Evolutionary conservation across 1,140 invertebrate genomes (phyloP), one percentile per base, ranked within the genome.

Genomic region (Eueides isabella): DNA sequence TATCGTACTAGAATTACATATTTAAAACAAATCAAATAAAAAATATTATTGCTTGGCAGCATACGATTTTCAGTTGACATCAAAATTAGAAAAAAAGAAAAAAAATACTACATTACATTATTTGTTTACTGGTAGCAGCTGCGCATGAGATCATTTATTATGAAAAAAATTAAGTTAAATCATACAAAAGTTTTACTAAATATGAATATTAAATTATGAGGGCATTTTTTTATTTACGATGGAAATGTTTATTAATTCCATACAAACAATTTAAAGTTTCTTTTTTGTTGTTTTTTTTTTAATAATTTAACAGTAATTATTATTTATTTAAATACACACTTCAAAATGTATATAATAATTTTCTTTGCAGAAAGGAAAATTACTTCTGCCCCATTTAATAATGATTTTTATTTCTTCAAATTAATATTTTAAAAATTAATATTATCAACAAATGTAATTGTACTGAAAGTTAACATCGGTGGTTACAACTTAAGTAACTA

Each of bases 41-140:
- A 55, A 55, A 55, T 55, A 55, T 26, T 55, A 55, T 55, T 55
- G 48, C 48, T 55, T 55, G 48, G 48, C 48, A 55, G 48, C 48
- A 55, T 55, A 55, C 19, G 26, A 26, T 26, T 55, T 12, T 23
- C 19, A 55, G 7, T 55, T 26, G 48, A n/a, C 23, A 55, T 5
- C 26, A 55, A 55, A 55, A 55, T 55, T 55, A 55, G 23, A 55
- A 55, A 55, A 55, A 55, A 23, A 26, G 48, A 23, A 26, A 12
- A 55, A 26, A 55, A 55, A 55, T 9, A 26, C 23, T 26, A 26
- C 9, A 55, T 55, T 55, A 55, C 6, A 19, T 44, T 55, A 55
- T 55, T 23, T 23, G 48, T 55, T 55, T 26, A 26, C 23, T 55
- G 41, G 41, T 44, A 55, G 48, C 0, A 55, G 48, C 48, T 55